Conservation (phyloP, 2,797 vertebrate species). For the Darevskia mixta region DNA sequence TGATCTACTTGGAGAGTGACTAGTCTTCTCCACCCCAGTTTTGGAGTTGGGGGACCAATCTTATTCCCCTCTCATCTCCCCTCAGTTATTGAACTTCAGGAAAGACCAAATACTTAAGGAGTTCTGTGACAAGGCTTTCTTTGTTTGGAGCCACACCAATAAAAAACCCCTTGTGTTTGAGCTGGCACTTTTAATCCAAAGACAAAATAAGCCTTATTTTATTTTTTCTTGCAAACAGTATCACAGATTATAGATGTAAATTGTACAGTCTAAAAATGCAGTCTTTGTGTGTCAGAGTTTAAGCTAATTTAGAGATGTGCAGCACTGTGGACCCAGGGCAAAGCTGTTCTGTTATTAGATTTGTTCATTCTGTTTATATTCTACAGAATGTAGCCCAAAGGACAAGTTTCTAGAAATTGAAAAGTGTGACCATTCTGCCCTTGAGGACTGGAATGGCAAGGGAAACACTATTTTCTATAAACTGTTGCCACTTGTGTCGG, state of each 20-base stretch:
- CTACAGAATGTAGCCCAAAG: accelerated
- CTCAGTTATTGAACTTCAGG: background rate
- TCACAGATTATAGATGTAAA: background rate
- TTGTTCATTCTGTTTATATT: background rate
- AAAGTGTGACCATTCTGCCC: background rate
- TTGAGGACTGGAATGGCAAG: background rate
- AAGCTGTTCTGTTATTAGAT: background rate
- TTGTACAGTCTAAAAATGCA: background rate
- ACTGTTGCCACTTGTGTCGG: background rate
- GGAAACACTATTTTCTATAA: background rate
- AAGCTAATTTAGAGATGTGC: background rate
- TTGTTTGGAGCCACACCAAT: background rate
- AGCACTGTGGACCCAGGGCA: background rate
- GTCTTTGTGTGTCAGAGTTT: background rate
- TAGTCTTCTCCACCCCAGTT: background rate
- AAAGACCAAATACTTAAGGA: background rate
- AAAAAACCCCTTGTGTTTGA: background rate
- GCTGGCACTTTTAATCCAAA: background rate
- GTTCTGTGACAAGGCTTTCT: background rate
- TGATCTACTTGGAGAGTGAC: background rate
- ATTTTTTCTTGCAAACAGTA: too few species aligned
- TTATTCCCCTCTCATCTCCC: background rate
- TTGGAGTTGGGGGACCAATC: background rate
- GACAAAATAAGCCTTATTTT: background rate
- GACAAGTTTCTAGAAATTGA: accelerated